These are phyloP conservation scores for Leptopilina boulardi DNA, from an alignment of 1,140 invertebrate genomes.

Conservation along the genomic window DNA sequence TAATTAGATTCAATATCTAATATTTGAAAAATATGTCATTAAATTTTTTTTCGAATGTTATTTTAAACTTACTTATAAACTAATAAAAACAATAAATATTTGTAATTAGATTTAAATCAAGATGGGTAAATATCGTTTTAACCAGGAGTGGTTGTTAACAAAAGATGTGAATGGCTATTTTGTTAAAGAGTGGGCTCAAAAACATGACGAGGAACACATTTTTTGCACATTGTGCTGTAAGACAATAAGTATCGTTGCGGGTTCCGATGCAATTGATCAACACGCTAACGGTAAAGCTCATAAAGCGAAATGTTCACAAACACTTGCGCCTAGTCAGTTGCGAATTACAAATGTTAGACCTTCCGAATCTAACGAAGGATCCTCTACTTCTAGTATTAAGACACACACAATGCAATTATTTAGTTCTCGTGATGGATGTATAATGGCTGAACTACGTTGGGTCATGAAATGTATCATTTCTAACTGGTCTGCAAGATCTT, in stretches of 20 bases:
- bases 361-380: background rate
- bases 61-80: background rate
- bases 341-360: background rate
- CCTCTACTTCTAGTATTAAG: background rate
- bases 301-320: background rate
- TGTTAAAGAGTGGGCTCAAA: background rate
- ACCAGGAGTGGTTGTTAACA: background rate
- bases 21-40: no score
- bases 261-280: background rate
- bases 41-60: no score
- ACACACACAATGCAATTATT: background rate
- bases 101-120: background rate
- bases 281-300: background rate
- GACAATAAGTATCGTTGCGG: background rate
- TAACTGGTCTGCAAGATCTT: constrained; percentile 37
- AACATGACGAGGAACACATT: background rate
- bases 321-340: background rate
- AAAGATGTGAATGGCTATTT: background rate
- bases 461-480: background rate
- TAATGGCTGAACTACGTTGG: constrained; percentile 14
- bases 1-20: no score
- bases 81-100: background rate
- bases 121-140: background rate
- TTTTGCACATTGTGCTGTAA: background rate
- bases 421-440: background rate